Conservation (phyloP, 1,140 invertebrate genomes). For the Musca vetustissima region DNA sequence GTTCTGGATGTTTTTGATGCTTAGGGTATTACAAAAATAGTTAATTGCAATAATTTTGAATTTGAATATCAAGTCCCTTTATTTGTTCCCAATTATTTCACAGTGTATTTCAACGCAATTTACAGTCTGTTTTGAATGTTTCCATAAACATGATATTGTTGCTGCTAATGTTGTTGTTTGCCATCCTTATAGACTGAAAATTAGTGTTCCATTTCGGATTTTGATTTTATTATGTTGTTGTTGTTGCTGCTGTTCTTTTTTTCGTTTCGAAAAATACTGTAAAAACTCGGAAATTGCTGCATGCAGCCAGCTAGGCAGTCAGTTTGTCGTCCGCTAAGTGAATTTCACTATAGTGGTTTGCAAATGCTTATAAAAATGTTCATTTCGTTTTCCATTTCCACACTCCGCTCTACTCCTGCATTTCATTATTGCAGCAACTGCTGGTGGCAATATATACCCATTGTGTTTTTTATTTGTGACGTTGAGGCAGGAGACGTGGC, state of each 20-base stretch:
- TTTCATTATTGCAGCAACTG: background rate
- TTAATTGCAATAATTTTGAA: too few species aligned
- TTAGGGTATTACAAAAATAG: too few species aligned
- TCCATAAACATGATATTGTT: background rate
- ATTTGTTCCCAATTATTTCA: too few species aligned
- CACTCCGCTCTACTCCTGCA: background rate
- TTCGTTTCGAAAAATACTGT: conserved; percentile 21
- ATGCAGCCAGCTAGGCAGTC: background rate
- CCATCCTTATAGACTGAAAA: background rate
- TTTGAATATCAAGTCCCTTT: too few species aligned
- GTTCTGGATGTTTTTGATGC: too few species aligned
- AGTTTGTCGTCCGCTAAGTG: too few species aligned
- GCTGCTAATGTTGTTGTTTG: conserved; percentile 5
- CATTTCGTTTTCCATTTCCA: background rate
- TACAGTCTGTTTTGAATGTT: background rate
- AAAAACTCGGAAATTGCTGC: conserved; percentile 25
- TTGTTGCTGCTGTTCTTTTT: too few species aligned
- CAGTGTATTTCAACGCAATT: background rate
- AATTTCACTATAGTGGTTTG: conserved; percentile 21
- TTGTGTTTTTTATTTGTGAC: background rate
- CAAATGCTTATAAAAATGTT: conserved; percentile 22
- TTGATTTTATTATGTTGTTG: conserved; percentile 1
- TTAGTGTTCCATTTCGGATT: conserved; percentile 10
- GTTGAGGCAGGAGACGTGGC: background rate
- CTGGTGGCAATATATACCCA: background rate